Evolutionary conservation across 1,140 invertebrate species (phyloP).

Genomic region (Drosophila carrolli): DNA sequence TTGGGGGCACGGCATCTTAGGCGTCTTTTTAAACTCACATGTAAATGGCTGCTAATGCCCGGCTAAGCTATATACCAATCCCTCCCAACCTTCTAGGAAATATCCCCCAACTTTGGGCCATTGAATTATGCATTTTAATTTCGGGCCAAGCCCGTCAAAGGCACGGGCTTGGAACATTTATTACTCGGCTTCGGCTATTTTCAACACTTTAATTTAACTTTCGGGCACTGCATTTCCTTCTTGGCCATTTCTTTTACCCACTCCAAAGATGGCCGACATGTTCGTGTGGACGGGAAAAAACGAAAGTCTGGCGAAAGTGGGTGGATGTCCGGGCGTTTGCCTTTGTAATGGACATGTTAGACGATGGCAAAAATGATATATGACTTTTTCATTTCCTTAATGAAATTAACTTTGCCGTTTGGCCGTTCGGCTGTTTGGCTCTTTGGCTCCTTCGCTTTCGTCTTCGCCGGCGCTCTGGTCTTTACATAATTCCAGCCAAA

Average conservation of each 20-base stretch:
- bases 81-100: no score
- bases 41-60: conserved; percentile 61
- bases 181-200: conserved; percentile 69
- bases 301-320: conserved; percentile 22
- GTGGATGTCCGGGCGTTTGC: conserved; percentile 33
- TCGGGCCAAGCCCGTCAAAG: conserved; percentile 62
- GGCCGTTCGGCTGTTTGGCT: conserved; percentile 1
- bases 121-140: conserved; percentile 83
- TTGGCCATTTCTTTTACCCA: conserved; percentile 41
- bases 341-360: conserved; percentile 79
- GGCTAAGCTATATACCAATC: conserved; percentile 26
- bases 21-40: conserved; percentile 68
- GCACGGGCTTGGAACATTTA: conserved; percentile 69
- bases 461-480: conserved; percentile 23
- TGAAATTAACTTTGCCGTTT: conserved; percentile 74
- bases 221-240: conserved; percentile 58
- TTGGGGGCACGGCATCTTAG: conserved; percentile 14
- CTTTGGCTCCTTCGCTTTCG: not conserved
- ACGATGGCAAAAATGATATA: conserved; percentile 81
- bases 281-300: not conserved
- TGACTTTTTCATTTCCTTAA: conserved; percentile 83
- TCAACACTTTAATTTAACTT: conserved; percentile 78
- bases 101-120: conserved; percentile 10
- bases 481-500: conserved; percentile 79
- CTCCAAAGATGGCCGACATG: conserved; percentile 38